Evolutionary conservation across 2,888 invertebrate species (phyloP), one percentile per base, ranked within the genome.

Genomic region (Sphaerophoria taeniata): DNA sequence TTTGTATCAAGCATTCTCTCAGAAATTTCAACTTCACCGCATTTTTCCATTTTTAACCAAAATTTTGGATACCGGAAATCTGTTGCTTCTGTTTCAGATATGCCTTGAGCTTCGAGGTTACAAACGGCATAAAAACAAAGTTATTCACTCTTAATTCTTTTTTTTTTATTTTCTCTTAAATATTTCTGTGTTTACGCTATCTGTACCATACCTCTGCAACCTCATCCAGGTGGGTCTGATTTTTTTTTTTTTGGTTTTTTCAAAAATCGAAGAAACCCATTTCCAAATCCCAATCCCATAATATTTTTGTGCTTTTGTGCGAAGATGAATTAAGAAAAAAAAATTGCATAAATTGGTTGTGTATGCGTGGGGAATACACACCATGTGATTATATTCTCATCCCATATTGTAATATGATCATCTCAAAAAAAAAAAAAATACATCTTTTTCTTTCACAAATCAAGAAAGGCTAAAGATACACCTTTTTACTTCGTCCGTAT

Each of bases 381-480:
- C 60, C 65, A 77, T 11, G 31, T 78, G 78, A 83, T 78, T 83
- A 70, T 24, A 24, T 78, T 83, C 81, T 78, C 69, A 79, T 81
- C 56, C 81, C 80, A 80, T 80, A 85, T 81, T 81, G 85, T 73
- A 76, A 81, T 81, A 81, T 84, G 79, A 84, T 84, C 80, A 76
- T 67, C 53, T 14, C 11, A 56, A 63, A 47, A 24, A 16, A 9
- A 63, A 63, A 63, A 77, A 47, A 56, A 39, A 33, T 45, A 45
- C 58, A 47, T 49, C 34, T 56, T 39, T 45, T 47, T 67, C 36
- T 72, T 49, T 55, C 31, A 39, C 45, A 34, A 69, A 58, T 58
- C 53, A 24, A 60, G 77, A 76, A 63, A 58, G 61, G 34, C 67
- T 73, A 51, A 16, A 60, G 49, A 60, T 49, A 80, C 61, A 77